Base-by-base conservation (phyloP, 2,888 invertebrate species). In the Carabus problematicus region DNA sequence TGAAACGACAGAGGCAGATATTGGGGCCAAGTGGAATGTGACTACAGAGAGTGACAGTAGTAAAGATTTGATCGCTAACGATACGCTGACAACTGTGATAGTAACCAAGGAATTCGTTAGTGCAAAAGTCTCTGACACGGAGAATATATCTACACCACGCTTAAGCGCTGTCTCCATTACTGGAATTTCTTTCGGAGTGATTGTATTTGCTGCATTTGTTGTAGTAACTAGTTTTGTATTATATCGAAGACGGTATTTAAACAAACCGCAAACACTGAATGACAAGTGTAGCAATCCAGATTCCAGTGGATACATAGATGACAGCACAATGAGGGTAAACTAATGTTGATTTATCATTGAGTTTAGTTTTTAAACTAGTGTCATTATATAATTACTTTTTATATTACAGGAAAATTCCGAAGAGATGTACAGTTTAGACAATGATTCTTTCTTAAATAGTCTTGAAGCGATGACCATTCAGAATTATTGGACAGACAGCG, bases 401-500 rank as follows among this genome's bases (percentile, higher is more conserved):
- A 70, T 73, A 72, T 88, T 87, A 16, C 85, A 95, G 95, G 95
- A 95, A 81, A 94, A 93, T 79, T 93, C 93, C 6, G 95, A 95
- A 83, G 95, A 95, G 83, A 94, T 95, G 93, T 94, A 94, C 83
- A 95, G 95, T 78, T 83, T 95, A 83, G 95, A 95, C 84, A 95
- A 95, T 81, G 95, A 95, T 81, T 95, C 95, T 72, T 95, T 95
- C 84, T 87, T 95, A 71, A 95, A 95, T 83, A 95, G 95, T 71
- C 83, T 95, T 75, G 95, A 95, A 83, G 94, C 94, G 74, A 94
- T 95, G 93, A 94, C 95, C 75, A 94, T 95, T 79, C 94, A 94
- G 82, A 95, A 95, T 83, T 94, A 94, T 80, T 95, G 95, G 94
- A 94, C 94, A 63, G 94, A 94, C 82, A 93, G 91, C 75, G 93